phyloP scores from a whole-genome alignment of 2,113 vertebrate species.

The Chlamydotis undulata region DNA sequence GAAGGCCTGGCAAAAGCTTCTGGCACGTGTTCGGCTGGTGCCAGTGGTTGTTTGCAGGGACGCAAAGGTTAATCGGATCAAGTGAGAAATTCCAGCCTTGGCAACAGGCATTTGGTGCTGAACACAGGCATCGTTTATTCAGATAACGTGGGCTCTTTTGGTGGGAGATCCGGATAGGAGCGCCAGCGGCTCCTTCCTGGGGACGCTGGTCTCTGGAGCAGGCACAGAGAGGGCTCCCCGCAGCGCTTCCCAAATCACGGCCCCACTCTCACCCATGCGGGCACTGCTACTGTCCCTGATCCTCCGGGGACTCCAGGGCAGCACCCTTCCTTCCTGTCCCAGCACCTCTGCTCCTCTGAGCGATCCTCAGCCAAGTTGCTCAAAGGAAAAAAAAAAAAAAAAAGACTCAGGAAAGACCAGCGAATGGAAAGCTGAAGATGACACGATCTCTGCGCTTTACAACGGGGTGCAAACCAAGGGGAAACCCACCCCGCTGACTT shows the following conservation, averaged over 20 bases:
- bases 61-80: conserved; percentile 31
- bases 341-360: neutral
- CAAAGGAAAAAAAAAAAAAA: neutral
- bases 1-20: neutral
- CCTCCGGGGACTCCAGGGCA: fast-evolving
- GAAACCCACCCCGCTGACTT: neutral
- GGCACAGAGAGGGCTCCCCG: neutral
- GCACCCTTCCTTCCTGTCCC: neutral
- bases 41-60: neutral
- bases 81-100: conserved; percentile 18
- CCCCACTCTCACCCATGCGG: neutral
- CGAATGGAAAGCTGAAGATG: neutral
- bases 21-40: neutral
- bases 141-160: neutral
- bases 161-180: neutral
- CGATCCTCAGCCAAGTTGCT: neutral
- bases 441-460: neutral
- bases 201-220: neutral
- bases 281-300: neutral
- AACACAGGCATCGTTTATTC: neutral
- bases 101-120: conserved; percentile 5
- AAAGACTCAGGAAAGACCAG: fast-evolving
- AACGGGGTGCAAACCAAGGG: neutral
- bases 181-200: neutral
- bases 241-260: fast-evolving